A percentile compares a stretch with the other conserved stretches of the same genome.
These are phyloP conservation scores for Platalea minor DNA, from an alignment of 2,797 vertebrate species.

Conservation along the genomic window DNA sequence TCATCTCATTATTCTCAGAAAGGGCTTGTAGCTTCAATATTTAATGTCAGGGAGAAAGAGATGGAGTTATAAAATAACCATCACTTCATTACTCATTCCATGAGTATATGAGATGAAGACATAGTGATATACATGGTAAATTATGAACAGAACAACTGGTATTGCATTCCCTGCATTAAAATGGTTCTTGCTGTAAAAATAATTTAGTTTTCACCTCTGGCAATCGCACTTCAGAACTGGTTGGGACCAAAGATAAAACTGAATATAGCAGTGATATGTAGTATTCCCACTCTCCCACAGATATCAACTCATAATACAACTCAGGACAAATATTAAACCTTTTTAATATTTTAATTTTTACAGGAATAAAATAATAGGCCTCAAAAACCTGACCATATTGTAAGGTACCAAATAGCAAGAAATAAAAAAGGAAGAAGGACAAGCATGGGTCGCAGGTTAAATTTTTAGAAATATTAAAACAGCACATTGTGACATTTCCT, in stretches of 20 bases:
- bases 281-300: not conserved
- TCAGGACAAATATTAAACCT: not conserved
- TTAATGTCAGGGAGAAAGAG: slow-evolving; percentile 7
- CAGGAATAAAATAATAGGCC: not conserved
- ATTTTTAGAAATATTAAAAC: not conserved
- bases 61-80: slow-evolving; percentile 6
- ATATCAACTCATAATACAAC: rapidly evolving
- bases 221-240: not conserved
- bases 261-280: not conserved
- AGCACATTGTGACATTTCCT: not conserved
- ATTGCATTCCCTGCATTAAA: not conserved
- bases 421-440: not conserved
- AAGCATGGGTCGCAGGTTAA: not conserved
- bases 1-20: not conserved
- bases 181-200: not conserved
- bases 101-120: not conserved
- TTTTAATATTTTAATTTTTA: not conserved
- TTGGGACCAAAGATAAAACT: not conserved
- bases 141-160: not conserved
- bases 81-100: slow-evolving; percentile 16
- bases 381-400: not conserved
- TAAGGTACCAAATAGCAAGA: not conserved
- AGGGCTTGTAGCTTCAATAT: slow-evolving; percentile 33
- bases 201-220: not conserved
- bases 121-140: not conserved